phyloP scores from a whole-genome alignment of 1,140 invertebrate species.

The Hypsibius dujardini region DNA sequence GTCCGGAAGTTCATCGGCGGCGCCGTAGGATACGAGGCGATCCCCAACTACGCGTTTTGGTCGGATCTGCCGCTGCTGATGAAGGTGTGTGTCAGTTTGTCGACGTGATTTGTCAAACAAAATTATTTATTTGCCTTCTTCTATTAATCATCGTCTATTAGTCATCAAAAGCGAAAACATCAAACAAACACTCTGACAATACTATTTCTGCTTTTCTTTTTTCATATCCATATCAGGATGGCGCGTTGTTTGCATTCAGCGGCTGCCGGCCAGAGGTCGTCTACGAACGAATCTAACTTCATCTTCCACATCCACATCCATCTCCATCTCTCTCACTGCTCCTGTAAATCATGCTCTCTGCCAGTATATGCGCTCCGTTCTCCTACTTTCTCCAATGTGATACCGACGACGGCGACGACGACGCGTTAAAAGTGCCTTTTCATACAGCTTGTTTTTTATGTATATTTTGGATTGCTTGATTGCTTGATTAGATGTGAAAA shows the following conservation, averaged over 20 bases:
- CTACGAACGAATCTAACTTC: constrained; percentile 22
- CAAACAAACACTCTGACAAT: constrained; percentile 4
- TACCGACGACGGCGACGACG: too few relatives aligned
- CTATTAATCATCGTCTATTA: not conserved
- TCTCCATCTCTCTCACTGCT: not conserved
- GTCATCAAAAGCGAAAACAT: not conserved
- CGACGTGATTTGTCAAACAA: not conserved
- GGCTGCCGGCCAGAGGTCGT: too few relatives aligned
- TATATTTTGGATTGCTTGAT: not conserved
- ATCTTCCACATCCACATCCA: not conserved
- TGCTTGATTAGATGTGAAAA: too few relatives aligned
- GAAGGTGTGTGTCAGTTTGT: constrained; percentile 20
- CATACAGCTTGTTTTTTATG: not conserved
- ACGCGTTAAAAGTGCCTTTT: not conserved
- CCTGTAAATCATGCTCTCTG: not conserved
- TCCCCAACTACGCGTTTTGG: constrained; percentile 25
- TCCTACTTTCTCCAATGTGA: not conserved
- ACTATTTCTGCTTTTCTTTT: constrained; percentile 6
- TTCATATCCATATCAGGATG: constrained; percentile 22
- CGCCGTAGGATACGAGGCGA: constrained; percentile 23
- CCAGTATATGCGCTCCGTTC: not conserved
- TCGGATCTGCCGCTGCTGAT: constrained; percentile 24
- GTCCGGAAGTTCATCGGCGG: constrained; percentile 23
- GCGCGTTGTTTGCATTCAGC: constrained; percentile 23
- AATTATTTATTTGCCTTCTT: constrained; percentile 15